Conservation (phyloP, 92 coral and sea anemone genomes). For the Paragorgia papillata region DNA sequence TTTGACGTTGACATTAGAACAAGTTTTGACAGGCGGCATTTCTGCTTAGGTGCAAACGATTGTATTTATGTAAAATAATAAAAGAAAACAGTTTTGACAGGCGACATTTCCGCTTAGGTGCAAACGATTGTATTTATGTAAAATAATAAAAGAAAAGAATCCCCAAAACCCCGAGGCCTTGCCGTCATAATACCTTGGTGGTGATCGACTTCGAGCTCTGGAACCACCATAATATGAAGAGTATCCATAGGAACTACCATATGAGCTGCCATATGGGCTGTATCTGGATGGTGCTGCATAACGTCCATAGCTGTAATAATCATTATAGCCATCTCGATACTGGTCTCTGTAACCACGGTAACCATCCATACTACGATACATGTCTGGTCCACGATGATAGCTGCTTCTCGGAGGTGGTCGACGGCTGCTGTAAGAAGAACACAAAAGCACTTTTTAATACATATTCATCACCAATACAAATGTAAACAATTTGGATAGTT, state of each 20-base stretch:
- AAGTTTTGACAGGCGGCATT: too few relatives aligned
- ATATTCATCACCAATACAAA: too few relatives aligned
- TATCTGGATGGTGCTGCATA: slow-evolving; percentile 75
- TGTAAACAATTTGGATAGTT: too few relatives aligned
- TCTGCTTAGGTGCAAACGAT: too few relatives aligned
- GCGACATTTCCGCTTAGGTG: too few relatives aligned
- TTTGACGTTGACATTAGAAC: too few relatives aligned
- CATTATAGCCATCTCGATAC: slow-evolving; percentile 53
- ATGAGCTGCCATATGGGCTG: slow-evolving; percentile 60
- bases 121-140: too few relatives aligned
- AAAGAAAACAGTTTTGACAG: too few relatives aligned
- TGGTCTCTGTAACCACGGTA: slow-evolving; percentile 64
- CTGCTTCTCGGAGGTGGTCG: slow-evolving; percentile 20
- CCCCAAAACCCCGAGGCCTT: too few relatives aligned
- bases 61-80: too few relatives aligned
- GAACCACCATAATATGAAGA: neutral
- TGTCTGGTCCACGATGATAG: slow-evolving; percentile 29
- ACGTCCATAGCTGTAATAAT: slow-evolving; percentile 60
- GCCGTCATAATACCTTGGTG: slow-evolving; percentile 55
- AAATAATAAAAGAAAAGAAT: too few relatives aligned
- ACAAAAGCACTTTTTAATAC: neutral
- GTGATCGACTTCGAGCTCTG: slow-evolving; percentile 43
- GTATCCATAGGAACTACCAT: slow-evolving; percentile 59
- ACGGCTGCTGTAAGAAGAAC: neutral
- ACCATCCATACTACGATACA: slow-evolving; percentile 55